Evolutionary conservation across 2,797 vertebrate species (phyloP), one percentile per base, ranked within the genome.

Genomic region (Chiroxiphia lanceolata): DNA sequence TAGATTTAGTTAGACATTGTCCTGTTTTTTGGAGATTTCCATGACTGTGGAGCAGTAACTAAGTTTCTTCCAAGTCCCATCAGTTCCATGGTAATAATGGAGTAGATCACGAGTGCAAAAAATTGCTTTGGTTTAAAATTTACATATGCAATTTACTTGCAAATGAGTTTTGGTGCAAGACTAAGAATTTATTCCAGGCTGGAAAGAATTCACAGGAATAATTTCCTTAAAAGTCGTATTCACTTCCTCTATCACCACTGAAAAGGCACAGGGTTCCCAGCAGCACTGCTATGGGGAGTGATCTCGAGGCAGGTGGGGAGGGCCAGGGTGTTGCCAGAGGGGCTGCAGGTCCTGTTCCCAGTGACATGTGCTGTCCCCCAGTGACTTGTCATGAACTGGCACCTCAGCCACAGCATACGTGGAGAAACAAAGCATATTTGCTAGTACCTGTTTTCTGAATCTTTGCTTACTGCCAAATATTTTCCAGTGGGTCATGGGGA

Each of bases 391-490:
- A 36, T 1, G 8, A 57, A 2, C 34, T 85, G 75, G 33, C 25
- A 33, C 26, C 81, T 83, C 45, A n/a, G 68, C 71, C 76, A 78
- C 50, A 59, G 47, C 29, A 20, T 48, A 61, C 1, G 0, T 34
- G 54, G 59, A 86, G 54, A 68, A 92, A 68, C 42, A 94, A 57
- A 92, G 57, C 11, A 2, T n/a, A 64, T 60, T 67, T 91, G 33
- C 70, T 87, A 7, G 48, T 68, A 85, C 76, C 75, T 91, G 64
- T 80, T 93, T 91, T 91, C 67, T 72, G 56, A 54, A 60, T 88
- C 72, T 86, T 69, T 82, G 11, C 56, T 82, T 29, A 7, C 14
- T 60, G 85, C 59, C 79, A 90, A 84, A 10, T 77, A 79, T 57
- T 91, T 91, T 70, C 67, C 44, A 59, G 38, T 38, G 36, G 15